These are phyloP conservation scores for Silurus glanis DNA, from an alignment of 2,113 vertebrate genomes.

Conservation along the genomic window DNA sequence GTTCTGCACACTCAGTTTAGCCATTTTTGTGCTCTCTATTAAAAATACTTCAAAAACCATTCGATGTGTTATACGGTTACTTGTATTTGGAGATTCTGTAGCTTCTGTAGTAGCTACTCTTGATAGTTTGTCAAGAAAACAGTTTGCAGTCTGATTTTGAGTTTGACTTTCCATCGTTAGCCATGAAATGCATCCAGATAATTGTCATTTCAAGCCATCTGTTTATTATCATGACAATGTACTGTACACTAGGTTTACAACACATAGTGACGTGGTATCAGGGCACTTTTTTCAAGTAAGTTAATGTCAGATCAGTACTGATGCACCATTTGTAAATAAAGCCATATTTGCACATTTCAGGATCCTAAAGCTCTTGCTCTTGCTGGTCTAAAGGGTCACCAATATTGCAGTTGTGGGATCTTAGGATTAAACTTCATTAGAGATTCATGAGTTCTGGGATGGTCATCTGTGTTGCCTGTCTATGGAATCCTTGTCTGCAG, in stretches of 20 bases:
- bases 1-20: neutral
- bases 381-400: neutral
- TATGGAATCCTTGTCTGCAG: neutral
- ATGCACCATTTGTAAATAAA: neutral
- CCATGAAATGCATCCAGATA: neutral
- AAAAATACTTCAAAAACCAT: neutral
- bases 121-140: neutral
- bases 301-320: neutral
- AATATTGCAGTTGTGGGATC: neutral
- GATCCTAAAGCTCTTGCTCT: no score
- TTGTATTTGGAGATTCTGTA: neutral
- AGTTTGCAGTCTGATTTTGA: neutral
- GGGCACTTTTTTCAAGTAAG: neutral
- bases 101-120: neutral
- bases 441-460: neutral
- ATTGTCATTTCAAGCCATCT: neutral
- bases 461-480: neutral
- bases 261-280: neutral
- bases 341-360: neutral
- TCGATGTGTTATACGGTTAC: neutral
- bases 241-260: neutral
- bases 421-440: neutral
- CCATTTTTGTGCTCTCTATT: neutral
- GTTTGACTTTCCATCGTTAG: neutral
- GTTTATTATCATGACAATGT: neutral